A percentile compares a stretch with the other conserved stretches of the same genome.
Evolutionary conservation across 2,888 invertebrate species (phyloP).

Genomic region (Adelognathus sp.): DNA sequence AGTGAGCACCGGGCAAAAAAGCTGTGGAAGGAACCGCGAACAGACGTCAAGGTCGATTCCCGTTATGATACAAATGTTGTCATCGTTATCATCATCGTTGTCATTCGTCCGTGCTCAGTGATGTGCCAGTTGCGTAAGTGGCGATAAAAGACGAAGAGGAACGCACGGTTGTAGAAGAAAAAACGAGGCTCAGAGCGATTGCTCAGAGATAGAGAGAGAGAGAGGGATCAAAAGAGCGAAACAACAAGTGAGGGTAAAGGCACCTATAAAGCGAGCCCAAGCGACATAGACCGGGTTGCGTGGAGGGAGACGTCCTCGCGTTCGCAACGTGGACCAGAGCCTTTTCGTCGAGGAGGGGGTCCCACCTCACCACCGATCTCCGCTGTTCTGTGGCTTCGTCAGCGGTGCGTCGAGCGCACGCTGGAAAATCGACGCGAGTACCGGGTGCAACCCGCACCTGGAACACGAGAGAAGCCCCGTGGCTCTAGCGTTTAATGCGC

Average conservation of each 20-base stretch:
- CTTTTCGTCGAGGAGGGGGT: constrained; percentile 80
- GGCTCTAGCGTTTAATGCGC: constrained; percentile 45
- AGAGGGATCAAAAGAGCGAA: constrained; percentile 53
- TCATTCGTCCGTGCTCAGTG: constrained; percentile 63
- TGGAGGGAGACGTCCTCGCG: constrained; percentile 59
- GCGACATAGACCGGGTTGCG: constrained; percentile 56
- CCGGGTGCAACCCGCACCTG: constrained; percentile 60
- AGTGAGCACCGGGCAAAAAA: constrained; percentile 27
- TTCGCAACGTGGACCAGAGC: constrained; percentile 57
- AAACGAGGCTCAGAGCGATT: constrained; percentile 28
- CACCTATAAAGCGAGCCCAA: constrained; percentile 62
- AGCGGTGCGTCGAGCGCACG: constrained; percentile 60
- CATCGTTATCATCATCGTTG: constrained; percentile 52
- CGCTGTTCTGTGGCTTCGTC: constrained; percentile 57
- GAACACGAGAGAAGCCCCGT: constrained; percentile 57
- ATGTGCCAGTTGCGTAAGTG: constrained; percentile 76
- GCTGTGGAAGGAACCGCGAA: not conserved
- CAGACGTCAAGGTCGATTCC: constrained; percentile 37
- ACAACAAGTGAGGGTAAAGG: constrained; percentile 62
- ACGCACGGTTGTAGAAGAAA: constrained; percentile 48
- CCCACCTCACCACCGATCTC: constrained; percentile 81
- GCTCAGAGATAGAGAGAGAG: constrained; percentile 51
- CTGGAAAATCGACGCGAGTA: constrained; percentile 60
- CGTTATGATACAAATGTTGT: constrained; percentile 33
- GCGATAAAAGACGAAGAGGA: constrained; percentile 64